Base-by-base conservation (phyloP, 2,888 invertebrate genomes). In the Mesopsocus fuscifrons region DNA sequence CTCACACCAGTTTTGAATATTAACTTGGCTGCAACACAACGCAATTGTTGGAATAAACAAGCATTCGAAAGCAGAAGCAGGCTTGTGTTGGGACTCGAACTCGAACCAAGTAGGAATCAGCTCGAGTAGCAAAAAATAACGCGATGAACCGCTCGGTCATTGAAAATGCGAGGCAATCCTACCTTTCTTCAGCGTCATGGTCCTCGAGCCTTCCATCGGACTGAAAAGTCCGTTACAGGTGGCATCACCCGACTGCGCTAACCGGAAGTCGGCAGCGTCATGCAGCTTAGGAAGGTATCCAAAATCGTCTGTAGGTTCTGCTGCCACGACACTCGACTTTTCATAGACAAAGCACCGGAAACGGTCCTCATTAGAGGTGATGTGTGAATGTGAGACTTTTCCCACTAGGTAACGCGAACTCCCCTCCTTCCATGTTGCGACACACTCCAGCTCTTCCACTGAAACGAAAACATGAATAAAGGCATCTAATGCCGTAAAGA, bases 331-430 rank as follows among this genome's bases (percentile, higher is more conserved):
- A 57, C 49, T 34, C 57, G 56, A 21, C 69, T 80, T 82, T 67
- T 87, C 88, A 65, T 87, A 89, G 47, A 92, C 92, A 67, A 92
- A 92, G 66, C 94, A 94, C 51, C 92, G 71, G 67, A 87, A 94
- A 50, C 88, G 74, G 60, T 91, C 89, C 60, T 91, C 89, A 64
- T 85, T 84, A 56, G 83, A 83, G 52, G 87, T 81, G 46, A 83
- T 83, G 65, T 87, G 87, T 60, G 77, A 77, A 67, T 87, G 85
- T 55, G 84, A 82, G 47, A 91, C 73, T 61, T 85, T 79, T 43
- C 89, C 89, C 45, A 91, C 88, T 50, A 91, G 69, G 65, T 88
- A 91, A 45, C 88, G 72, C 42, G 84, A 77, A 56, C 87, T 88
- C 44, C 91, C 89, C 60, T 91, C 91, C 63, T 89, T 89, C 91